A percentile compares a stretch with the other conserved stretches of the same genome.
Conservation (phyloP, 1,140 invertebrate species). For the Hyphantria cunea region DNA sequence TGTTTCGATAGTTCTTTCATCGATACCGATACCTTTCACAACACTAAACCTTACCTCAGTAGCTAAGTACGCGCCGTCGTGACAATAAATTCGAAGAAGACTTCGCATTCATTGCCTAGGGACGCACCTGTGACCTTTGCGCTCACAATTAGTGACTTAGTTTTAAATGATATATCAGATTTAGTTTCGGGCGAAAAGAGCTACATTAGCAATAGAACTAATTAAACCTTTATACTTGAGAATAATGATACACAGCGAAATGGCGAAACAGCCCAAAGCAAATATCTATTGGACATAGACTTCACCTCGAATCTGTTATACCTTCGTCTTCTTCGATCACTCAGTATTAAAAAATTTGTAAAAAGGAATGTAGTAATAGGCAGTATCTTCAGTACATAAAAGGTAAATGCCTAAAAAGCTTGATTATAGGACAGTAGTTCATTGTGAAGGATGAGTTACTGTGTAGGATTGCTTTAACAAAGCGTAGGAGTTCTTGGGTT, state of each 20-base stretch:
- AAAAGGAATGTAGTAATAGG: no score
- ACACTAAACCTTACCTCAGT: conserved; percentile 31
- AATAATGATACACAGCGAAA: no score
- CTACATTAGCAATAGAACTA: neutral
- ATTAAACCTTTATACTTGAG: no score
- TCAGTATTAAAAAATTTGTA: no score
- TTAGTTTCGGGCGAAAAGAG: neutral
- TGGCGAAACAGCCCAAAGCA: no score
- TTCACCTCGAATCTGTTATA: no score
- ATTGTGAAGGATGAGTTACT: neutral
- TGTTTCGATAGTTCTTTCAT: no score
- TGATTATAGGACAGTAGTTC: neutral
- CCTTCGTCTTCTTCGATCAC: no score
- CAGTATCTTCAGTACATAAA: no score
- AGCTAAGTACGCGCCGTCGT: conserved; percentile 46
- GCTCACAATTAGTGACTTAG: conserved; percentile 8
- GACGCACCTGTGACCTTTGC: conserved; percentile 15
- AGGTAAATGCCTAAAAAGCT: neutral
- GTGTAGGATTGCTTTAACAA: neutral
- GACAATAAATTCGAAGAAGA: conserved; percentile 46
- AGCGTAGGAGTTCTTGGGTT: neutral
- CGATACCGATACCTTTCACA: conserved; percentile 5
- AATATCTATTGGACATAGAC: no score
- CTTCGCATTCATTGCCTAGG: conserved; percentile 32
- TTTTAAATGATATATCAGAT: conserved; percentile 2